These are phyloP conservation scores for Actinostola sp. DNA, from an alignment of 92 coral and sea anemone genomes.

Conservation along the genomic window DNA sequence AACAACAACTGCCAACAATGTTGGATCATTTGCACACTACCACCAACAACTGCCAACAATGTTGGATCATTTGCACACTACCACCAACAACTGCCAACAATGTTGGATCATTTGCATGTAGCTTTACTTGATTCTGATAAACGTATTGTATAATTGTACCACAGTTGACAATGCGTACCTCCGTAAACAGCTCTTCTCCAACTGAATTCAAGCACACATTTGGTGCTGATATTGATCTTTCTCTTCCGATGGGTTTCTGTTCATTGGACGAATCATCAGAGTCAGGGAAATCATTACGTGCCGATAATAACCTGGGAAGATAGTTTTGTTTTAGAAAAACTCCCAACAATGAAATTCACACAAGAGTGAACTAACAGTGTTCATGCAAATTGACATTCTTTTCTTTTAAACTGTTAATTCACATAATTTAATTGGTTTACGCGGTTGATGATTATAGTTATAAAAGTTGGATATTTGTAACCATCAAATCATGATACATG, in stretches of 20 bases:
- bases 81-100: too few species aligned
- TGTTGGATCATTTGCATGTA: too few species aligned
- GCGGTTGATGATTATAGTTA: neutral
- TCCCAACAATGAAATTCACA: too few species aligned
- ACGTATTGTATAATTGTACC: too few species aligned
- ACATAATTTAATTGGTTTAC: neutral
- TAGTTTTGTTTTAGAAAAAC: neutral
- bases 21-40: too few species aligned
- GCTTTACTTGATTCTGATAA: too few species aligned
- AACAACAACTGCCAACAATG: too few species aligned
- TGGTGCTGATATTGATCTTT: slow-evolving; percentile 97
- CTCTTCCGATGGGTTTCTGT: slow-evolving; percentile 69
- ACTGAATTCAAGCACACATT: slow-evolving; percentile 69
- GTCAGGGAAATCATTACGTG: slow-evolving; percentile 42
- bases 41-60: too few species aligned
- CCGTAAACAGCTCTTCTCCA: slow-evolving; percentile 33
- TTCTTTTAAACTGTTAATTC: neutral
- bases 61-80: too few species aligned
- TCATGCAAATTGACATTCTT: neutral
- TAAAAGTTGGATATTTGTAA: neutral
- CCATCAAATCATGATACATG: neutral
- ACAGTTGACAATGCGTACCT: too few species aligned
- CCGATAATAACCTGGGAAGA: slow-evolving; percentile 56
- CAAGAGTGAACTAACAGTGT: too few species aligned
- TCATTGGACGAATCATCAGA: slow-evolving; percentile 37